A percentile compares a stretch with the other conserved stretches of the same genome.
Evolutionary conservation across 2,113 vertebrate genomes (phyloP).

Genomic region (Scomber japonicus): DNA sequence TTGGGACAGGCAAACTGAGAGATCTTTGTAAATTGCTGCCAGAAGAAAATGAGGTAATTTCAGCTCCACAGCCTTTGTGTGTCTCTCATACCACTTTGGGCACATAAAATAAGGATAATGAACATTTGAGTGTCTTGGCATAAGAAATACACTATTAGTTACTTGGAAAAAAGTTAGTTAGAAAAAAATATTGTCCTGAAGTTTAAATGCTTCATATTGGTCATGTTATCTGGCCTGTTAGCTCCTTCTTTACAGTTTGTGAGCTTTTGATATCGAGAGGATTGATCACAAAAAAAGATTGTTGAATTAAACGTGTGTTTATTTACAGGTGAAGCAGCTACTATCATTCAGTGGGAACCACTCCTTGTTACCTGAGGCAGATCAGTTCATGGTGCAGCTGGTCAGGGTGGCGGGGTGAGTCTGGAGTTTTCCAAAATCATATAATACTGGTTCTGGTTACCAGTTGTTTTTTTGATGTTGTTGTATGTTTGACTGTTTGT

Average conservation of each 20-base stretch:
- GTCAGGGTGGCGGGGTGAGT: slow-evolving; percentile 82
- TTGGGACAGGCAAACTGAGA: slow-evolving; percentile 83
- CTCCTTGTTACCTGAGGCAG: slow-evolving; percentile 80
- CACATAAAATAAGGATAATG: background rate
- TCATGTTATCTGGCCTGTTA: too few species aligned
- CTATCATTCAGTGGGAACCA: slow-evolving; percentile 78
- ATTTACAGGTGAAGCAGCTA: slow-evolving; percentile 83
- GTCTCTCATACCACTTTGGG: background rate
- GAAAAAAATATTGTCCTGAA: too few species aligned
- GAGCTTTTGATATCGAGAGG: background rate
- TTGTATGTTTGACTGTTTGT: too few species aligned
- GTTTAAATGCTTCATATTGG: too few species aligned
- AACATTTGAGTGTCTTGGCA: background rate
- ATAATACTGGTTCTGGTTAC: background rate
- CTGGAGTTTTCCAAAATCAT: background rate
- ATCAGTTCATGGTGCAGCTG: slow-evolving; percentile 86
- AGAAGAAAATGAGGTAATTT: slow-evolving; percentile 83
- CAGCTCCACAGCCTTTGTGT: background rate
- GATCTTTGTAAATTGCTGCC: slow-evolving; percentile 87
- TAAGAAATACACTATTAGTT: background rate
- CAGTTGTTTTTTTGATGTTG: too few species aligned
- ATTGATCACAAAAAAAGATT: background rate
- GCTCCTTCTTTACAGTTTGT: too few species aligned
- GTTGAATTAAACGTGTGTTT: background rate
- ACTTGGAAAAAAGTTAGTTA: too few species aligned